phyloP scores from a whole-genome alignment of 2,113 vertebrate genomes.

The Sylvilagus bachmani region DNA sequence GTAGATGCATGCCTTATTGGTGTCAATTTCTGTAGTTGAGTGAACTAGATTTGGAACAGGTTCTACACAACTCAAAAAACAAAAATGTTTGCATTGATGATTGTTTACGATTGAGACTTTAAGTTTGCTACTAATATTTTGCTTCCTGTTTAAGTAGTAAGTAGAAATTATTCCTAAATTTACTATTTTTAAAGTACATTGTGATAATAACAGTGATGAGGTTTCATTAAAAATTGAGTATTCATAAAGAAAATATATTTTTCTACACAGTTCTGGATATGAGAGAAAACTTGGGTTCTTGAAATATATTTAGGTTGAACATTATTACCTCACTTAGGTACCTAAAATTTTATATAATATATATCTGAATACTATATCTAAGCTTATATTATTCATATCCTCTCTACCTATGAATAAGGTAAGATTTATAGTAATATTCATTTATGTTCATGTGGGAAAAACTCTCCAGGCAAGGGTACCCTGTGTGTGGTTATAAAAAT shows the following conservation, averaged over 20 bases:
- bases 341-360: too few relatives aligned
- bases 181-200: constrained; percentile 13
- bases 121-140: not conserved
- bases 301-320: not conserved
- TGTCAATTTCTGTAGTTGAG: not conserved
- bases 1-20: not conserved
- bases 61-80: constrained; percentile 6
- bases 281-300: not conserved
- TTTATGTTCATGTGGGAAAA: not conserved
- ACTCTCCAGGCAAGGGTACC: not conserved
- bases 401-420: not conserved
- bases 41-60: not conserved
- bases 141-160: not conserved
- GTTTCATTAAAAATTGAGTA: not conserved
- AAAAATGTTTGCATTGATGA: not conserved
- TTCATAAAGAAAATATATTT: constrained; percentile 13
- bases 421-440: not conserved
- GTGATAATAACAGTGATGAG: not conserved
- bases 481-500: not conserved
- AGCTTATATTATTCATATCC: not conserved
- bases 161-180: not conserved
- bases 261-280: not conserved
- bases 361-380: not conserved
- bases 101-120: not conserved
- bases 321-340: not conserved